Base-by-base conservation (phyloP, 2,113 vertebrate genomes). In the Panurus biarmicus region DNA sequence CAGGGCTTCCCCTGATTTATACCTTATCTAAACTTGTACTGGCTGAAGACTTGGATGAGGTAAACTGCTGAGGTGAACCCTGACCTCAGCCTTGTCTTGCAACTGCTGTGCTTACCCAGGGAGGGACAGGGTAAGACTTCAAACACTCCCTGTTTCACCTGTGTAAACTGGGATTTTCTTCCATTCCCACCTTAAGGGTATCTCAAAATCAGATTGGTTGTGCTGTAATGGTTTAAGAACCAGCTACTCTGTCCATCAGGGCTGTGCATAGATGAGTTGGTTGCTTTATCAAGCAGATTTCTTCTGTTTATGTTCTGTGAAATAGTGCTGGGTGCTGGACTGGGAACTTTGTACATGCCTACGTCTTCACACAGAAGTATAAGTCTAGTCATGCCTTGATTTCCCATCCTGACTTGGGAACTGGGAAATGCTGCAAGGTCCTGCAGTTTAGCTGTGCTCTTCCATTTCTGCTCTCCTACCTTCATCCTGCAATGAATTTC, bases 301-400 rank as follows among this genome's bases (percentile, higher is more conserved):
- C 8, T 77, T 56, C 44, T 56, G 12, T 65, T 93, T 47, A 38
- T 80, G 23, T 42, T 36, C 33, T 42, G n/a, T 81, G 73, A 93
- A 92, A 71, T 44, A 75, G 22, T 31, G 31, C 21, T 38, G 75
- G 28, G 29, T 54, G 15, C 14, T 91, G 35, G 25, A 74, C 10
- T 3, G 2, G 29, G 10, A 62, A 90, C 10, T 42, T n/a, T 72
- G 8, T 29, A 40, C 0, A 0, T 50, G 24, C 2, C 5, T 84
- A 4, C 42, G 36, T 57, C n/a, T 80, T 53, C 7, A 20, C 6
- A 47, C 14, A 50, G 47, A 11, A 44, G 24, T 84, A 51, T 14
- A 58, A 65, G 13, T n/a, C 31, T 54, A n/a, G 35, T 66, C 5
- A 28, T 50, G 33, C 65, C 33, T 85, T 42, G 35, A 48, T 73